Base-by-base conservation (phyloP, 1,140 invertebrate genomes). In the Hetaerina americana region DNA sequence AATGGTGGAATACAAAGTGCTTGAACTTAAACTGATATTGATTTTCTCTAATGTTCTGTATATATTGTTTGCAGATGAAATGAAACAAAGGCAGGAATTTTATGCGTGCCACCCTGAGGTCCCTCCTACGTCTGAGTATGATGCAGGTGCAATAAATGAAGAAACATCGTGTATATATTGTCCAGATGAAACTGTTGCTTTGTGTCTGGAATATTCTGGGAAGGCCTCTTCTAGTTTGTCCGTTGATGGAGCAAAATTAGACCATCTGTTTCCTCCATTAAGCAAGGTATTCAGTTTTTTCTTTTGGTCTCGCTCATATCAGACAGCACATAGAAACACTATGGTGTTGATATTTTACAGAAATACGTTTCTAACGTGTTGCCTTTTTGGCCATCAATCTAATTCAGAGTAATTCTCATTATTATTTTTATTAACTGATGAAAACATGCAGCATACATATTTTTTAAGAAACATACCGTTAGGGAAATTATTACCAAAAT, bases 31-130 rank as follows among this genome's bases (percentile, higher is more conserved):
- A n/a, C n/a, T n/a, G n/a, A n/a, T n/a, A n/a, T n/a, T n/a, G n/a
- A n/a, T n/a, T n/a, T n/a, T n/a, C n/a, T n/a, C n/a, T n/a, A n/a
- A n/a, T n/a, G n/a, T n/a, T n/a, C n/a, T n/a, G n/a, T n/a, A n/a
- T n/a, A n/a, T n/a, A 57, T 57, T n/a, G 15, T 57, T 57, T 57
- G 2, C 10, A 57, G 88, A 88, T 76, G 95, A 97, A 84, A 95
- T 97, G 90, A 86, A 89, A 76, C 85, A 92, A 73, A 84, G 95
- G 72, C 87, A 90, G 75, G 88, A 90, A 70, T 97, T 94, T 83
- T 96, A 95, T 81, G 84, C 88, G 57, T 87, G 88, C 73, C 86
- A 92, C 78, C 90, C 92, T 0, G 85, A 89, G 1, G 67, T 57
- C 22, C 22, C 40, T 12, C 40, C 40, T 57, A n/a, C 22, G 15